Conservation (phyloP, 2,888 invertebrate species). For the Volucella inflata region DNA sequence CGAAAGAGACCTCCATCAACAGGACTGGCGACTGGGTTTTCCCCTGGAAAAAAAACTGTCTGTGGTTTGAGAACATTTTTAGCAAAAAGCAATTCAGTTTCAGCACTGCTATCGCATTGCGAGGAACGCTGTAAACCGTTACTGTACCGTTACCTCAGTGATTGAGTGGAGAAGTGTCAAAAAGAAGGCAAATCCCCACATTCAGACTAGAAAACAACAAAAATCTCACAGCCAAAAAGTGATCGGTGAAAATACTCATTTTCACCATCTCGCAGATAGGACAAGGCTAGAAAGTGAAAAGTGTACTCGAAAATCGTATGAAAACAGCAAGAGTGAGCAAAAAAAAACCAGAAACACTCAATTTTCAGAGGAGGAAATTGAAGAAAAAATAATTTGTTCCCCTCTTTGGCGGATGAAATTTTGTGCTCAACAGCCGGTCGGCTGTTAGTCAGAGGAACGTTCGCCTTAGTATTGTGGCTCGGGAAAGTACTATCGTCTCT, state of each 20-base stretch:
- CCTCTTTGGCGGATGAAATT: slow-evolving; percentile 33
- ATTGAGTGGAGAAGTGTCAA: slow-evolving; percentile 65
- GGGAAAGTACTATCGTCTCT: slow-evolving; percentile 64
- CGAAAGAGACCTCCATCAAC: slow-evolving; percentile 47
- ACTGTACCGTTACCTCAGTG: slow-evolving; percentile 28
- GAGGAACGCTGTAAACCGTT: slow-evolving; percentile 50
- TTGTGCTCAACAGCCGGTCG: slow-evolving; percentile 56
- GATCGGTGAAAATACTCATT: slow-evolving; percentile 17
- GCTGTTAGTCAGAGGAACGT: slow-evolving; percentile 50
- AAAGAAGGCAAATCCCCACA: slow-evolving; percentile 35
- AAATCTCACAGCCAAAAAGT: not conserved
- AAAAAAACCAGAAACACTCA: slow-evolving; percentile 30
- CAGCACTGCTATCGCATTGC: slow-evolving; percentile 70
- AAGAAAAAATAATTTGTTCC: slow-evolving; percentile 33
- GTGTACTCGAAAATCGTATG: not conserved
- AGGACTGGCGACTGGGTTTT: slow-evolving; percentile 36
- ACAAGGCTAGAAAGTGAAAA: slow-evolving; percentile 14
- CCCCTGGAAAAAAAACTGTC: slow-evolving; percentile 64
- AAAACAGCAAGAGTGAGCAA: too few species aligned
- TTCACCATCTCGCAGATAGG: not conserved
- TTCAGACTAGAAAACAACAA: slow-evolving; percentile 7
- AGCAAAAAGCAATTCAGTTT: slow-evolving; percentile 60
- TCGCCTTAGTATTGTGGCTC: slow-evolving; percentile 48
- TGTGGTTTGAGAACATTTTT: slow-evolving; percentile 37
- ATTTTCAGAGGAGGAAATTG: slow-evolving; percentile 24